These are phyloP conservation scores for Sepiola atlantica DNA, from an alignment of 2,888 invertebrate species.

Conservation along the genomic window DNA sequence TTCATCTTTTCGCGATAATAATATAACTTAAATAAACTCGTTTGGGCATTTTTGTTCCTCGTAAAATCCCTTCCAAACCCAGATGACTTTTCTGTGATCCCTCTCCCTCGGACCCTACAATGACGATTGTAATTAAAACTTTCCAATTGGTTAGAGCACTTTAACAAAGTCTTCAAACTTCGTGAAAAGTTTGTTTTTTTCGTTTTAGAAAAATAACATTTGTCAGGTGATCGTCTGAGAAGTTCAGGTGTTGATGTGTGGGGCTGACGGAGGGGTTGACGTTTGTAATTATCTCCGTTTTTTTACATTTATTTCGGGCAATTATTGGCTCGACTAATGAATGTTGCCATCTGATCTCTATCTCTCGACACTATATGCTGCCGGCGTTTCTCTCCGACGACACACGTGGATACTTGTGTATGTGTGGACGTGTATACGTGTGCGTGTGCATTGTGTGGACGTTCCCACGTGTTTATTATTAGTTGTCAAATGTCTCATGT, in stretches of 20 bases:
- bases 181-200: not conserved
- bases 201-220: not conserved
- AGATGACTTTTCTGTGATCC: too few species aligned
- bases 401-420: not conserved
- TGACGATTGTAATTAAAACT: not conserved
- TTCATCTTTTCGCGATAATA: too few species aligned
- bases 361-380: not conserved
- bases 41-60: too few species aligned
- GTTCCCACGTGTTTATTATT: slow-evolving; percentile 12
- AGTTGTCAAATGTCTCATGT: not conserved
- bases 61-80: too few species aligned
- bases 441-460: not conserved
- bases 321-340: not conserved
- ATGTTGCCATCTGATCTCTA: slow-evolving; percentile 14
- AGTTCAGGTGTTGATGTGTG: not conserved
- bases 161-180: not conserved
- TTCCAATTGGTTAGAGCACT: not conserved
- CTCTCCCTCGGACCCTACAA: too few species aligned
- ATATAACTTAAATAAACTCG: too few species aligned
- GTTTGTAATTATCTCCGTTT: not conserved
- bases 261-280: rapidly evolving
- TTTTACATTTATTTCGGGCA: not conserved
- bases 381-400: not conserved
- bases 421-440: not conserved
- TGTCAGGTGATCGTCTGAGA: not conserved